phyloP scores from a whole-genome alignment of 2,888 invertebrate species.

The Tenthredo distinguenda region DNA sequence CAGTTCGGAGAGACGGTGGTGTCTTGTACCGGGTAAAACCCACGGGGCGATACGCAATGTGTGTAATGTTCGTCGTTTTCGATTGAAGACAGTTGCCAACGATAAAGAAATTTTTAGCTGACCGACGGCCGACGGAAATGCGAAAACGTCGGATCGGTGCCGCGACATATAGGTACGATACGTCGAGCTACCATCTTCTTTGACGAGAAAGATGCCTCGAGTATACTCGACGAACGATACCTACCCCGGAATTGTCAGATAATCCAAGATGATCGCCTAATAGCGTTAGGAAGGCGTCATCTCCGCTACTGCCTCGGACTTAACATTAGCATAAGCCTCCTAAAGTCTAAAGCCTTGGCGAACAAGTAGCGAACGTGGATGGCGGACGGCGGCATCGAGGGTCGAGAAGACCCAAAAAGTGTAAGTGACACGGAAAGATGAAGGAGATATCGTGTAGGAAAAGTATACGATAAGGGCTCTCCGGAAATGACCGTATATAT shows the following conservation, averaged over 20 bases:
- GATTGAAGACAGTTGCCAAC: neutral
- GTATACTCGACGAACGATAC: conserved; percentile 65
- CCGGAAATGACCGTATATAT: neutral
- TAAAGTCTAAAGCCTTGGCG: conserved; percentile 45
- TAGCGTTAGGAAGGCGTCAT: conserved; percentile 77
- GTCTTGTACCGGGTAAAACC: conserved; percentile 37
- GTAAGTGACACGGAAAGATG: conserved; percentile 23
- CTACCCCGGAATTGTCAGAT: conserved; percentile 72
- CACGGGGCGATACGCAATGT: neutral
- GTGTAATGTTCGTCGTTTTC: neutral
- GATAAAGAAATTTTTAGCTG: neutral
- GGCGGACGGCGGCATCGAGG: conserved; percentile 71
- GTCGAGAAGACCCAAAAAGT: conserved; percentile 75
- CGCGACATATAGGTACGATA: neutral
- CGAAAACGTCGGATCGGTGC: conserved; percentile 35
- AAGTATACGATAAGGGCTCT: neutral
- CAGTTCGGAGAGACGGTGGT: conserved; percentile 10
- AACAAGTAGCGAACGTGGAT: conserved; percentile 41
- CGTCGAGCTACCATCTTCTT: neutral
- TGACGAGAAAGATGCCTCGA: conserved; percentile 52
- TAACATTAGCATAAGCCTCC: conserved; percentile 76
- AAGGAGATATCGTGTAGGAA: neutral
- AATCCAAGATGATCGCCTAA: conserved; percentile 78
- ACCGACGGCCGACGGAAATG: conserved; percentile 40
- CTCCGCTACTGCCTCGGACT: conserved; percentile 65